Base-by-base conservation (phyloP, 2,888 invertebrate genomes). In the Melanostoma mellinum region DNA sequence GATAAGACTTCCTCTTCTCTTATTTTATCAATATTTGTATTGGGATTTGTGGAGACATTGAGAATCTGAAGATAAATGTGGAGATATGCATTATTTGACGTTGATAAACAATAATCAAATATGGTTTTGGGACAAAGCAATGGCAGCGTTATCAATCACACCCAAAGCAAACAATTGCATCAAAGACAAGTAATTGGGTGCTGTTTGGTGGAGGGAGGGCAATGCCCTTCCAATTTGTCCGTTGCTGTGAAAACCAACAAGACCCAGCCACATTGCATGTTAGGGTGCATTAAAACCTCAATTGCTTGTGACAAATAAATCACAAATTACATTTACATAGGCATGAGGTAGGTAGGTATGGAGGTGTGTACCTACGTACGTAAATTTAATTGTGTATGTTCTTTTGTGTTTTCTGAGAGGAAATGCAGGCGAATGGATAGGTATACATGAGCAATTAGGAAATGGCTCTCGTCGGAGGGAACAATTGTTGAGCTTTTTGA, bases 1-100 rank as follows among this genome's bases (percentile, higher is more conserved):
- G 74, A 79, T 79, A 74, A 79, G 74, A 50, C 50, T 61, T 63
- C 68, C 42, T 33, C 30, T 60, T 35, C 53, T 48, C n/a, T n/a
- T n/a, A n/a, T n/a, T n/a, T n/a, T n/a, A n/a, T 61, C 60, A 50
- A 8, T 74, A 63, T 56, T 79, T 63, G 74, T 32, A 74, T 6
- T 68, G 74, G 75, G 68, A 68, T 69, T 73, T 63, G 32, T 56
- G 36, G n/a, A 38, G 63, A 36, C 48, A 38, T 30, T 55, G n/a
- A 32, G 60, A 60, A 38, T 50, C n/a, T 36, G n/a, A 32, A 50
- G 32, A 48, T 63, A 33, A 36, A n/a, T n/a, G 46, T 35, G 1
- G 0, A 48, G 3, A 10, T 33, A 33, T 52, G 20, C 46, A 48
- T 48, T 5, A 2, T 48, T 2, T 20, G 46, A 6, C 20, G 30